phyloP scores from a whole-genome alignment of 2,888 invertebrate genomes.

The Patella depressa region DNA sequence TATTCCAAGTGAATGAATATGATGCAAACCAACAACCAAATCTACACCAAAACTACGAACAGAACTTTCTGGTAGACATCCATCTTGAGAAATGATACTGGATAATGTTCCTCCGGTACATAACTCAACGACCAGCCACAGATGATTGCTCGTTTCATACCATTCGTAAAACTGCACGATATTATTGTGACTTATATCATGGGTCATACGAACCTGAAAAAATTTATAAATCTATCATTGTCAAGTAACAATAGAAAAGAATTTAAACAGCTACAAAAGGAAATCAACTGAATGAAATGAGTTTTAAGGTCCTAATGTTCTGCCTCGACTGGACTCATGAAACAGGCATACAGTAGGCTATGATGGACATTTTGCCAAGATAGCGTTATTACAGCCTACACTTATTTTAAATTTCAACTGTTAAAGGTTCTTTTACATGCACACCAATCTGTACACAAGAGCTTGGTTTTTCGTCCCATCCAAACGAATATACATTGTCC shows the following conservation, averaged over 20 bases:
- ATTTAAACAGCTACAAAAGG: neutral
- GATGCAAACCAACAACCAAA: conserved; percentile 69
- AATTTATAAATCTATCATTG: neutral
- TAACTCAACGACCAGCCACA: conserved; percentile 72
- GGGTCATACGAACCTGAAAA: conserved; percentile 69
- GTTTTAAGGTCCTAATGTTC: neutral
- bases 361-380: too few species aligned
- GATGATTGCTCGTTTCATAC: conserved; percentile 72
- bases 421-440: too few species aligned
- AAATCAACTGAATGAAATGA: neutral
- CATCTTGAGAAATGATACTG: conserved; percentile 67
- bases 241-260: neutral
- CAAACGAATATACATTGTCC: too few species aligned
- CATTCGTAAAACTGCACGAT: conserved; percentile 72
- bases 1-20: conserved; percentile 70
- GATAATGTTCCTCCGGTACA: conserved; percentile 70
- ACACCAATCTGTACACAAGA: too few species aligned
- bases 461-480: too few species aligned
- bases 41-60: conserved; percentile 67
- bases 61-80: conserved; percentile 68
- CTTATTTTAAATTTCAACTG: too few species aligned
- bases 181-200: conserved; percentile 69
- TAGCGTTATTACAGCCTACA: too few species aligned
- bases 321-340: too few species aligned
- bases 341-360: too few species aligned